A percentile compares a stretch with the other conserved stretches of the same genome.
phyloP scores from a whole-genome alignment of 1,140 invertebrate genomes.

The Pseudomyrmex concolor region DNA sequence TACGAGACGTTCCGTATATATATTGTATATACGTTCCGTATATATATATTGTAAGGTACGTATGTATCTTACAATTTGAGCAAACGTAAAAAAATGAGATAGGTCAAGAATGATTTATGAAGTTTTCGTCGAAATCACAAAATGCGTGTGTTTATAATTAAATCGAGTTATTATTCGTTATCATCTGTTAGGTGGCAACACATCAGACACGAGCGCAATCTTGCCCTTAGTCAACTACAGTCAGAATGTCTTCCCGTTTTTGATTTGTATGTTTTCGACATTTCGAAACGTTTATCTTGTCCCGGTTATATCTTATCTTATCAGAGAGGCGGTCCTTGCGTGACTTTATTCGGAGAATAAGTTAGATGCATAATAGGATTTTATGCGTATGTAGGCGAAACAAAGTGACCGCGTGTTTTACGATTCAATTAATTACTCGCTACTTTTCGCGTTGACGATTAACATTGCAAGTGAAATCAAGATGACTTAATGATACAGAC shows the following conservation, averaged over 20 bases:
- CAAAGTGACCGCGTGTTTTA: neutral
- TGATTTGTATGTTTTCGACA: neutral
- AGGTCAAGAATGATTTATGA: neutral
- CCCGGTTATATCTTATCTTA: constrained; percentile 44
- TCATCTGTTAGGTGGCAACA: no score
- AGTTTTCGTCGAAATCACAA: no score
- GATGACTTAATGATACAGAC: no score
- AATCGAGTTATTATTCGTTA: no score
- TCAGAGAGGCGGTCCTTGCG: constrained; percentile 6
- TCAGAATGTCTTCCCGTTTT: no score
- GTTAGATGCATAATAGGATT: constrained; percentile 4
- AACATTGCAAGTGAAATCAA: no score
- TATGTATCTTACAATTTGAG: neutral
- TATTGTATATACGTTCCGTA: no score
- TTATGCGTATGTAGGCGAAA: neutral
- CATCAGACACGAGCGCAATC: no score
- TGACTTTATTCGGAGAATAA: constrained; percentile 7
- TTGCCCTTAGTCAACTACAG: no score
- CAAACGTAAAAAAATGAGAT: neutral
- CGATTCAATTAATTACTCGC: constrained; percentile 17
- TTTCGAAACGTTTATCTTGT: constrained; percentile 3
- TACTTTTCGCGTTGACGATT: neutral
- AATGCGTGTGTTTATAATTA: no score
- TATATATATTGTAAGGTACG: no score
- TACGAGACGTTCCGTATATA: neutral